Conservation (phyloP, 2,113 vertebrate species). For the Bubo blakistoni region DNA sequence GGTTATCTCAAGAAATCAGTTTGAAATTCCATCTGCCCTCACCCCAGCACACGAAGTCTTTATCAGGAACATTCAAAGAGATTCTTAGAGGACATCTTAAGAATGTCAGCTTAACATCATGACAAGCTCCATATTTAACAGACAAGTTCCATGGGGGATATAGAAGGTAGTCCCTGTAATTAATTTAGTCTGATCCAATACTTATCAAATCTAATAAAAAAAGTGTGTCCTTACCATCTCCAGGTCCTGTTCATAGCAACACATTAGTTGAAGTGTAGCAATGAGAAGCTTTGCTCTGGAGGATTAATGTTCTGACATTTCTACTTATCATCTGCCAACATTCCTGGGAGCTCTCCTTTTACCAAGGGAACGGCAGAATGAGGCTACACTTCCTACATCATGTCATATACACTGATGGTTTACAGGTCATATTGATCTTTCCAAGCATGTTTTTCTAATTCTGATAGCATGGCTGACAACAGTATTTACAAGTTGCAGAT, state of each 20-base stretch:
- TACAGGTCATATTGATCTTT: constrained; percentile 9
- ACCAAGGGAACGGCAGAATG: constrained; percentile 55
- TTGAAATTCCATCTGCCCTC: background rate
- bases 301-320: constrained; percentile 19
- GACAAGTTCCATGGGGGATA: background rate
- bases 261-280: background rate
- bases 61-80: background rate
- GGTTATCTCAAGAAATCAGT: background rate
- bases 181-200: background rate
- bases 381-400: constrained; percentile 8
- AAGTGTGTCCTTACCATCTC: constrained; percentile 38
- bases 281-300: constrained; percentile 44
- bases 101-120: background rate
- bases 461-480: background rate
- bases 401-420: background rate
- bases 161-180: background rate
- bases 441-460: background rate
- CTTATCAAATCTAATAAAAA: background rate
- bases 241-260: constrained; percentile 4
- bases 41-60: background rate
- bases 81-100: background rate
- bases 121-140: background rate
- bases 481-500: background rate
- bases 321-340: constrained; percentile 52
- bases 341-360: constrained; percentile 68